Conservation (phyloP, 2,113 vertebrate genomes). For the Shinisaurus crocodilurus region DNA sequence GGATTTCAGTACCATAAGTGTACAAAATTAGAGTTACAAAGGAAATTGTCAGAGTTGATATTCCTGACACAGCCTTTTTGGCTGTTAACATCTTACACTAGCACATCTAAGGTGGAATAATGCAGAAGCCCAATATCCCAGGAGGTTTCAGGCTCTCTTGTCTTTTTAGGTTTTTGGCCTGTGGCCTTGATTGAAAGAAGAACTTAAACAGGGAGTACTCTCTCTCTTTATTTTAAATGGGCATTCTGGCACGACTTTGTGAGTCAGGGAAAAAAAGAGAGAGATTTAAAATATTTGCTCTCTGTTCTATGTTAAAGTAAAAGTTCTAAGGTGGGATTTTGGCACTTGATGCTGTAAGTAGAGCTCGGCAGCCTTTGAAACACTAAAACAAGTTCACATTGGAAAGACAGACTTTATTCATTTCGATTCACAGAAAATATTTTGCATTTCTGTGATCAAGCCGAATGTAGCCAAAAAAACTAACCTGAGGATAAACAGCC, state of each 20-base stretch:
- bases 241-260: constrained; percentile 52
- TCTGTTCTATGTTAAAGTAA: constrained; percentile 38
- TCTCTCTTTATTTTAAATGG: constrained; percentile 39
- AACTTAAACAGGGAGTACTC: constrained; percentile 36
- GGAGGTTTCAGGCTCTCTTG: constrained; percentile 52
- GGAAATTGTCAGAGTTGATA: constrained; percentile 60
- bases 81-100: constrained; percentile 56
- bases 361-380: constrained; percentile 68
- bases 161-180: constrained; percentile 62
- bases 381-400: constrained; percentile 41
- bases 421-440: constrained; percentile 51
- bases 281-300: constrained; percentile 60
- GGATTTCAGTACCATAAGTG: constrained; percentile 51
- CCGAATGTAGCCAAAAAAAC: constrained; percentile 50
- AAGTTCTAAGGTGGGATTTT: constrained; percentile 54
- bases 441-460: constrained; percentile 68
- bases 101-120: constrained; percentile 64
- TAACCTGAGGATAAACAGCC: constrained; percentile 57
- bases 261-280: rapidly evolving
- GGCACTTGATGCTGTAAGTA: constrained; percentile 49
- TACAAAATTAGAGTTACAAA: constrained; percentile 66
- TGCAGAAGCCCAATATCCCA: constrained; percentile 57
- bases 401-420: constrained; percentile 47
- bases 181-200: constrained; percentile 55
- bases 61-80: constrained; percentile 61